Percentiles rank a stretch among this genome's conserved stretches.
Conservation (phyloP, 2,797 vertebrate species). For the Cirrhinus molitorella region DNA sequence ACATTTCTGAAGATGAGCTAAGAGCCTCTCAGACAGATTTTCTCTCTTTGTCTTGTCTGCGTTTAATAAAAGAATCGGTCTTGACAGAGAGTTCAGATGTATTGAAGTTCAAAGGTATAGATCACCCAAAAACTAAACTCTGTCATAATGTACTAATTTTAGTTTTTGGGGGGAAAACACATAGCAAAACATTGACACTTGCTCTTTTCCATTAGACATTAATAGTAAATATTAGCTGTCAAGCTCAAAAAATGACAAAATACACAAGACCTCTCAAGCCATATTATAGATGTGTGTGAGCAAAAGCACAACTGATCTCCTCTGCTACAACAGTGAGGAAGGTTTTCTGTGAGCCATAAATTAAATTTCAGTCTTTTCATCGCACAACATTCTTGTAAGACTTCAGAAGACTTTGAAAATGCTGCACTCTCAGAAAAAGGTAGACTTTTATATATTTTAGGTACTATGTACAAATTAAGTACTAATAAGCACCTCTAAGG, state of each 20-base stretch:
- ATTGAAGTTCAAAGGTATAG: background rate
- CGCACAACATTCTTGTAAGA: background rate
- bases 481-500: background rate
- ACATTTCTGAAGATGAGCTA: constrained; percentile 27
- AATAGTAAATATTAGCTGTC: background rate
- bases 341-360: background rate
- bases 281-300: background rate
- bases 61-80: constrained; percentile 23
- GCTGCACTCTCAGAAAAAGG: background rate
- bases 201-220: background rate
- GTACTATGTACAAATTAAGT: background rate
- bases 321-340: background rate
- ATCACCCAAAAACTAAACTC: background rate
- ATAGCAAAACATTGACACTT: background rate
- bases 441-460: background rate
- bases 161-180: too few relatives aligned
- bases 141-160: background rate
- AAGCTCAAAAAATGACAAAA: background rate
- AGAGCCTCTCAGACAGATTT: background rate
- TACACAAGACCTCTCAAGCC: background rate
- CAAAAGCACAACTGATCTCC: background rate
- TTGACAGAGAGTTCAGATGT: constrained; percentile 7
- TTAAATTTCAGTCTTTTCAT: background rate
- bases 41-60: constrained; percentile 8
- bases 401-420: background rate